These are phyloP conservation scores for Pseudomyrmex pallidus DNA, from an alignment of 1,140 invertebrate genomes.

Conservation along the genomic window DNA sequence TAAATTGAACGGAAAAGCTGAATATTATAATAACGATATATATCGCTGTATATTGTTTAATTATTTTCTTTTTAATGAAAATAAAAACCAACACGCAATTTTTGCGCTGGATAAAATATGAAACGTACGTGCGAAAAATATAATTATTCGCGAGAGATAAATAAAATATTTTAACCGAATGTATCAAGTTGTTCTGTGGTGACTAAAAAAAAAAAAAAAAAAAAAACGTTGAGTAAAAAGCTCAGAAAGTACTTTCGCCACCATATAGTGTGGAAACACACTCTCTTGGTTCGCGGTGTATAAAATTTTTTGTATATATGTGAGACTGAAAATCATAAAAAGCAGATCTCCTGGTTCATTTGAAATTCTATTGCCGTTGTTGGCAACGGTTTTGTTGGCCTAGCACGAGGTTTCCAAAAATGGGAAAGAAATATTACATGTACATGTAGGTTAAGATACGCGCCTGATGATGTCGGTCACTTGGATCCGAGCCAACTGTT, in stretches of 20 bases:
- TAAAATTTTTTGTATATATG: too few relatives aligned
- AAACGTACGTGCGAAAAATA: background rate
- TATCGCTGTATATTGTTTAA: background rate
- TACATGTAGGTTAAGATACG: background rate
- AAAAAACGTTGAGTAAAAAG: too few relatives aligned
- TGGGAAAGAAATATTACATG: background rate
- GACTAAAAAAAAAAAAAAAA: too few relatives aligned
- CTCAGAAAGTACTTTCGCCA: too few relatives aligned
- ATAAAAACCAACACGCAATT: background rate
- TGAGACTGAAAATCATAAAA: too few relatives aligned
- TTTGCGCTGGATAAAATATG: background rate
- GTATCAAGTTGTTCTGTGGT: too few relatives aligned
- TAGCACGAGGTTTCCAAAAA: background rate
- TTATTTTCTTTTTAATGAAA: background rate
- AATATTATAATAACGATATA: background rate
- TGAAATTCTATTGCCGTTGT: background rate
- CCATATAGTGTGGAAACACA: too few relatives aligned
- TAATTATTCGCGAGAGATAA: background rate
- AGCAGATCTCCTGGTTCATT: background rate
- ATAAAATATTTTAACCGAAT: background rate
- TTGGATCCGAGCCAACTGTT: conserved; percentile 60
- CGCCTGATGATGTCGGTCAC: background rate
- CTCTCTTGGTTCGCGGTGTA: background rate
- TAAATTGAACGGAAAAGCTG: background rate
- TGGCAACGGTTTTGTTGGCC: background rate